phyloP scores from a whole-genome alignment of 2,797 vertebrate species.

The Anguilla obscura region DNA sequence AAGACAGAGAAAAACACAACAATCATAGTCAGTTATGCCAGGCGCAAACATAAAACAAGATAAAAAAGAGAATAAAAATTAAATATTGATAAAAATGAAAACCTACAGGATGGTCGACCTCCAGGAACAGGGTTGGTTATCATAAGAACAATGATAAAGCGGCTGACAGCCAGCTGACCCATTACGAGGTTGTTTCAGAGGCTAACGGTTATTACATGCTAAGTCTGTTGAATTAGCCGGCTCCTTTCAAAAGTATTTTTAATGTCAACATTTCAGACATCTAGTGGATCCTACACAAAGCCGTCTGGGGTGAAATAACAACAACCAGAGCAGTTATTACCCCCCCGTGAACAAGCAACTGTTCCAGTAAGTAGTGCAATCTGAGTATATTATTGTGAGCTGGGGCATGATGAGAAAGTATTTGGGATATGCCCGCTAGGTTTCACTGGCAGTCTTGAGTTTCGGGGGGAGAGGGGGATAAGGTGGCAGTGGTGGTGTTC shows the following conservation, averaged over 20 bases:
- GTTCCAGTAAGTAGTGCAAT: conserved; percentile 52
- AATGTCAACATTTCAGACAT: conserved; percentile 19
- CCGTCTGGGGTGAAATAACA: conserved; percentile 40
- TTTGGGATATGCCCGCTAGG: conserved; percentile 62
- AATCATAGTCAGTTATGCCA: too few relatives aligned
- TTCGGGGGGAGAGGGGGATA: conserved; percentile 61
- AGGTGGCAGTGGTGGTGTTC: conserved; percentile 45
- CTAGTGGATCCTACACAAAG: conserved; percentile 14
- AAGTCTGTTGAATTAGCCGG: background rate
- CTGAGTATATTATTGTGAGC: conserved; percentile 54
- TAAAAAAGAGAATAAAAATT: background rate
- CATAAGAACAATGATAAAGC: background rate
- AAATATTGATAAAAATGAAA: background rate
- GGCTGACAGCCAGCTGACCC: background rate
- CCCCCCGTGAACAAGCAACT: conserved; percentile 50
- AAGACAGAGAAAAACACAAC: too few relatives aligned
- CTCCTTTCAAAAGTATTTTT: background rate
- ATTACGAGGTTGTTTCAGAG: conserved; percentile 18
- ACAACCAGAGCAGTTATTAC: conserved; percentile 43
- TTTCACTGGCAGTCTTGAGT: conserved; percentile 65
- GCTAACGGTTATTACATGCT: background rate
- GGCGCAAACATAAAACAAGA: too few relatives aligned
- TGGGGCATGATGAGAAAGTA: conserved; percentile 51
- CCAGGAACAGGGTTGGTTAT: background rate
- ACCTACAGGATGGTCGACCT: background rate